Base-by-base conservation (phyloP, 2,888 invertebrate genomes). In the Andrena dorsata region DNA sequence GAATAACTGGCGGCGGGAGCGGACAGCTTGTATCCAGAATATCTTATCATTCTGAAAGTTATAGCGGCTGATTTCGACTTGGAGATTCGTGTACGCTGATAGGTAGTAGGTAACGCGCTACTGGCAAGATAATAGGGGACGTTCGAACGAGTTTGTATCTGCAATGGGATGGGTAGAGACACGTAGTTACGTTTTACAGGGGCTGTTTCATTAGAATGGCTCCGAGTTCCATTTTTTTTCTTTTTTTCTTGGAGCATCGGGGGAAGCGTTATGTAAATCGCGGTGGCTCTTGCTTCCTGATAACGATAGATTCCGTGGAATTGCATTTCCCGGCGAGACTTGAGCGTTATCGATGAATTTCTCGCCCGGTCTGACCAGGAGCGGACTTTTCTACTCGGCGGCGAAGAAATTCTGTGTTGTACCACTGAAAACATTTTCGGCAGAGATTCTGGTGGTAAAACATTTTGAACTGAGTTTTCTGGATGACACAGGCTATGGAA, bases 1-100 rank as follows among this genome's bases (percentile, higher is more conserved):
- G 83, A 86, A 85, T 87, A 87, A 85, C 72, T 71, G 53, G 23
- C 47, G 58, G 61, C 66, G 51, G 70, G 76, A 87, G 83, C 87
- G 85, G 85, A 87, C 41, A 83, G 60, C 76, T 26, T 23, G 23
- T 56, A 65, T 30, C 61, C 74, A 72, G 72, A 77, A 77, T 84
- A 84, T 80, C 80, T 84, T 80, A 64, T 70, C 16, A 13, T 28
- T 56, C 58, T 76, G 49, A 72, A 60, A 53, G 56, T 51, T 71
- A 69, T 66, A 63, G 56, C n/a, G 49, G 35, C 51, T 47, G 80
- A 72, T 58, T 47, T 74, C 13, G 16, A 6, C 28, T 16, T 4
- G 28, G n/a, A 30, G 20, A 49, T 49, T 13, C 20, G 7, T 3
- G 16, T 47, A 28, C 69, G 26, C 68, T 74, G 41, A 63, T 47